Base-by-base conservation (phyloP, 2,888 invertebrate species). In the Drosophila meridiana region DNA sequence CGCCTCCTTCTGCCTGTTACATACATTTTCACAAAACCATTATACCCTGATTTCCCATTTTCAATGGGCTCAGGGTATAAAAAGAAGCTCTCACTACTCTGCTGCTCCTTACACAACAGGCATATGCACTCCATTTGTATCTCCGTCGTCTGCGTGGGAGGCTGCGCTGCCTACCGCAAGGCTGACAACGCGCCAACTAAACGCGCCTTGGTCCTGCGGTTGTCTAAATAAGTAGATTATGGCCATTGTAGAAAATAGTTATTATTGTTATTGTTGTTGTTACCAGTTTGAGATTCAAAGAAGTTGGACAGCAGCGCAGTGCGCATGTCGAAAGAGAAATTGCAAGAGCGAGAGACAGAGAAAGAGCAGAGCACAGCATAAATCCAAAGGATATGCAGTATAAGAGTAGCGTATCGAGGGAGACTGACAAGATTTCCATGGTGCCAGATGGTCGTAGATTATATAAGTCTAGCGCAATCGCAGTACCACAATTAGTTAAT, bases 161-260 rank as follows among this genome's bases (percentile, higher is more conserved):
- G 40, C 28, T 28, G 14, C 60, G 65, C 60, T 68, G 71, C 73
- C 68, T 71, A 75, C 78, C 83, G 76, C 88, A 88, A 85, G 80
- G 84, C 79, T 79, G 88, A 70, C 86, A 83, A 69, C 80, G 70
- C 72, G 81, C 78, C 73, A 83, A 81, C 87, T 86, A 77, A 87
- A 73, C 87, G 71, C 69, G 84, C 69, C 79, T 83, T 66, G 67
- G 76, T 73, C 76, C 75, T 77, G 82, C 74, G 89, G 83, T 76
- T 79, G 69, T 70, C 76, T 77, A 75, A 73, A 87, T 74, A 73
- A 80, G 72, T 75, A 69, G 68, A 74, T 75, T 79, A 60, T 57
- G 55, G 70, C 11, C 56, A 45, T 61, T 43, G 52, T 53, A 57
- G 55, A 72, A 34, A 53, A 57, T 55, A 58, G 66, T 63, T 67